Percentiles rank a stretch among this genome's conserved stretches.
Conservation (phyloP, 2,888 invertebrate species). For the Drosophila quinaria region DNA sequence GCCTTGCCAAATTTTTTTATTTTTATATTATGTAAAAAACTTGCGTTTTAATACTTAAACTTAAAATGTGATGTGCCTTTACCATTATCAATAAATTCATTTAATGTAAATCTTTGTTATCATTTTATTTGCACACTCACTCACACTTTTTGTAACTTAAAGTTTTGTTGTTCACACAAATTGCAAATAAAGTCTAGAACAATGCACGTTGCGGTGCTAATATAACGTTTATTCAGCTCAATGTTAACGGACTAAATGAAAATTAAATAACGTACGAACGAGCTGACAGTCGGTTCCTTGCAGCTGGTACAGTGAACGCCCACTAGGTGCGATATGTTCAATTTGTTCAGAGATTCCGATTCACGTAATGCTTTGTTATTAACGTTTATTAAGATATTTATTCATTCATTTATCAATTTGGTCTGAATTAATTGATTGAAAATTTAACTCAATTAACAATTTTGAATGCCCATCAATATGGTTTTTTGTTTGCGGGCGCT, state of each 20-base stretch:
- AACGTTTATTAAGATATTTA: neutral
- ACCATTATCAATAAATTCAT: neutral
- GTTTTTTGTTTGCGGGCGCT: neutral
- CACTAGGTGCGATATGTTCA: neutral
- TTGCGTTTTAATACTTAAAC: neutral
- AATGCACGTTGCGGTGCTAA: conserved; percentile 8
- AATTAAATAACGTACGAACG: conserved; percentile 37
- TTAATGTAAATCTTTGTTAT: neutral
- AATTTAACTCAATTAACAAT: neutral
- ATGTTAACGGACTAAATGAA: conserved; percentile 60
- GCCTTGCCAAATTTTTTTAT: neutral
- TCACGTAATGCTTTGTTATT: neutral
- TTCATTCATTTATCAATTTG: neutral
- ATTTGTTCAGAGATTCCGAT: neutral
- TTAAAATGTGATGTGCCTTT: neutral
- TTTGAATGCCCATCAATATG: neutral
- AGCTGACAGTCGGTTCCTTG: conserved; percentile 13
- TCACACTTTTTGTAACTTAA: neutral
- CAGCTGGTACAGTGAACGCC: conserved; percentile 47
- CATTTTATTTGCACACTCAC: neutral
- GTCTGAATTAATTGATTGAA: neutral
- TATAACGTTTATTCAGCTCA: conserved; percentile 45
- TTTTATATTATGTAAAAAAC: neutral
- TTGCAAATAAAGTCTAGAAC: neutral
- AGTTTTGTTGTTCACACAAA: neutral